A percentile compares a stretch with the other conserved stretches of the same genome.
These are phyloP conservation scores for Sphaerophoria rueppellii DNA, from an alignment of 2,888 invertebrate species.

Conservation along the genomic window DNA sequence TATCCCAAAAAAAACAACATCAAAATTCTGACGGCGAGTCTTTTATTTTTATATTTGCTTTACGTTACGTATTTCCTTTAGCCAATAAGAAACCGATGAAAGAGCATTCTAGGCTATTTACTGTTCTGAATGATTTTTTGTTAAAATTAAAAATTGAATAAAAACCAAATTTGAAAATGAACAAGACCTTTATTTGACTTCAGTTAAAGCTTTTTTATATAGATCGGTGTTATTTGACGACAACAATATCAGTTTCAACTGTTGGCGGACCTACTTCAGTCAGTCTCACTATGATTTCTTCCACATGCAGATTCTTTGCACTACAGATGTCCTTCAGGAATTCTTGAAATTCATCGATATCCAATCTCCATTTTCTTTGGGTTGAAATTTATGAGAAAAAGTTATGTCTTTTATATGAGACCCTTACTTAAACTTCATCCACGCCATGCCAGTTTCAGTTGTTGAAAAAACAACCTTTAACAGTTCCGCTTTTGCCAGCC, in stretches of 20 bases:
- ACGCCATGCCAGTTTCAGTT: conserved; percentile 77
- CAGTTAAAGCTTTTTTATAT: neutral
- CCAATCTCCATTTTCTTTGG: conserved; percentile 78
- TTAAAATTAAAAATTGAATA: conserved; percentile 1
- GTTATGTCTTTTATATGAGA: neutral
- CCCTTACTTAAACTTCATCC: conserved; percentile 77
- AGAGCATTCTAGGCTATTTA: conserved; percentile 22
- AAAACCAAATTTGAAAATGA: neutral
- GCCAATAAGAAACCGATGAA: conserved; percentile 38
- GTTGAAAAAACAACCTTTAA: conserved; percentile 75
- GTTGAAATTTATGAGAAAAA: no score
- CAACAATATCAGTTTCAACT: conserved; percentile 52
- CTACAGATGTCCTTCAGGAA: conserved; percentile 74
- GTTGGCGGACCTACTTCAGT: conserved; percentile 75
- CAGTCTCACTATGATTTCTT: conserved; percentile 73
- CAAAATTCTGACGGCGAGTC: neutral
- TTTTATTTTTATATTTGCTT: conserved; percentile 47
- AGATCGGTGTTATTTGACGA: neutral
- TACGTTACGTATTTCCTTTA: conserved; percentile 57
- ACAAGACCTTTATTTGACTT: neutral
- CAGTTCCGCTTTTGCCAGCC: conserved; percentile 76
- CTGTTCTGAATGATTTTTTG: neutral
- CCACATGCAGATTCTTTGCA: conserved; percentile 70
- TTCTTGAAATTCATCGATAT: conserved; percentile 77
- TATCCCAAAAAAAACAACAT: neutral